Percentiles rank a stretch among this genome's conserved stretches.
phyloP scores from a whole-genome alignment of 1,140 invertebrate species.

The Scylla paramamosain region DNA sequence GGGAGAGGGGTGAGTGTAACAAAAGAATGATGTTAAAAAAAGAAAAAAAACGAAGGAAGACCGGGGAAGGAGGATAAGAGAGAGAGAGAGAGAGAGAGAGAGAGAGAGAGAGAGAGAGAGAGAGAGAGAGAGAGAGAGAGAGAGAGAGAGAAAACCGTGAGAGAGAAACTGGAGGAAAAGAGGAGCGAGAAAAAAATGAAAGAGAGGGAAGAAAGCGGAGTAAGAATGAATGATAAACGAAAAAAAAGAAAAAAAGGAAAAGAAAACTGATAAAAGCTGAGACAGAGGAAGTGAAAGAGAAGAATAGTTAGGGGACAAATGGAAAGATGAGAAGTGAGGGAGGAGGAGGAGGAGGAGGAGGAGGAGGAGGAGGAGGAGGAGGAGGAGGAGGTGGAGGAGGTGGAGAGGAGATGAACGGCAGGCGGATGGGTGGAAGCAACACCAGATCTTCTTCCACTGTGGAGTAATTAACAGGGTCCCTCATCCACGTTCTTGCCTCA shows the following conservation, averaged over 20 bases:
- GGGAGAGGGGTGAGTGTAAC: too few relatives aligned
- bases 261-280: background rate
- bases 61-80: background rate
- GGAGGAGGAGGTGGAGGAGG: background rate
- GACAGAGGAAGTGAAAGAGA: background rate
- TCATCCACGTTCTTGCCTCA: background rate
- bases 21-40: background rate
- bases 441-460: background rate
- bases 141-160: background rate
- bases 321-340: background rate
- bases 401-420: background rate
- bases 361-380: background rate
- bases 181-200: background rate
- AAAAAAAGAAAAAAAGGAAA: background rate
- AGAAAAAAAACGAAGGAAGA: background rate
- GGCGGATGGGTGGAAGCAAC: background rate
- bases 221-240: background rate
- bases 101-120: background rate
- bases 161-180: background rate
- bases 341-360: background rate
- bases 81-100: background rate
- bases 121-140: slow-evolving; percentile 13
- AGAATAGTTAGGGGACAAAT: too few relatives aligned
- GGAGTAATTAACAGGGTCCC: background rate
- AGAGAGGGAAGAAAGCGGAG: background rate